phyloP scores from a whole-genome alignment of 2,797 vertebrate genomes.

The Austrolebias charrua region DNA sequence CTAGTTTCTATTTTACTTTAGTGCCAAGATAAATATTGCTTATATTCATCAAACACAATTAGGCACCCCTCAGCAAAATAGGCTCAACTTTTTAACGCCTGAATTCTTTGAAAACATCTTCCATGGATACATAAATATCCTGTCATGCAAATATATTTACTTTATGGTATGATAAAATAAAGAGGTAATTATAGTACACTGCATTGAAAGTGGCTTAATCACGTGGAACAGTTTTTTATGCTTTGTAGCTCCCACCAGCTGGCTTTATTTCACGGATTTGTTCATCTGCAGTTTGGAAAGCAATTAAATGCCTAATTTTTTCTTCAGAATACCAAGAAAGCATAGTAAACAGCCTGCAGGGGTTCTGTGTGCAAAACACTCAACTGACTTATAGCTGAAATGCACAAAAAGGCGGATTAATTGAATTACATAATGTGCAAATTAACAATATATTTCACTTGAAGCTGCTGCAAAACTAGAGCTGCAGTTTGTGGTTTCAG shows the following conservation, averaged over 20 bases:
- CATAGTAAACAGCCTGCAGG: slow-evolving; percentile 33
- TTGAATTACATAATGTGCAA: slow-evolving; percentile 54
- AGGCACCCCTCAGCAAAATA: slow-evolving; percentile 12
- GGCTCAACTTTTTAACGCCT: slow-evolving; percentile 29
- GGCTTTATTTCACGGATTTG: slow-evolving; percentile 34
- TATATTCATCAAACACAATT: slow-evolving; percentile 34
- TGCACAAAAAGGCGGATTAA: slow-evolving; percentile 57
- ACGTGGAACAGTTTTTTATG: slow-evolving; percentile 20
- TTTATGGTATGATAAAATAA: slow-evolving; percentile 20
- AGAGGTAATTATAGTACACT: slow-evolving; percentile 4
- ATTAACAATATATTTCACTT: slow-evolving; percentile 55
- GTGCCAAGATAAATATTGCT: slow-evolving; percentile 23
- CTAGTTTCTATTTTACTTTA: slow-evolving; percentile 7
- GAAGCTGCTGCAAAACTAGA: slow-evolving; percentile 32
- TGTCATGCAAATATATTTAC: slow-evolving; percentile 18
- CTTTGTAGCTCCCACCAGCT: slow-evolving; percentile 45
- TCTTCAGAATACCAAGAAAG: slow-evolving; percentile 43
- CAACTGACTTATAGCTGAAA: slow-evolving; percentile 50
- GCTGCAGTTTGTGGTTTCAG: not conserved
- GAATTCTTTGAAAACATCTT: slow-evolving; percentile 25
- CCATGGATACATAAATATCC: slow-evolving; percentile 39
- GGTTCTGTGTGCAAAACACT: slow-evolving; percentile 38
- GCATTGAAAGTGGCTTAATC: slow-evolving; percentile 19
- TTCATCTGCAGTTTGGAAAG: slow-evolving; percentile 44
- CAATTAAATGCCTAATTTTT: slow-evolving; percentile 47